Conservation (phyloP, 2,113 vertebrate species). For the Tachuris rubrigastra region DNA sequence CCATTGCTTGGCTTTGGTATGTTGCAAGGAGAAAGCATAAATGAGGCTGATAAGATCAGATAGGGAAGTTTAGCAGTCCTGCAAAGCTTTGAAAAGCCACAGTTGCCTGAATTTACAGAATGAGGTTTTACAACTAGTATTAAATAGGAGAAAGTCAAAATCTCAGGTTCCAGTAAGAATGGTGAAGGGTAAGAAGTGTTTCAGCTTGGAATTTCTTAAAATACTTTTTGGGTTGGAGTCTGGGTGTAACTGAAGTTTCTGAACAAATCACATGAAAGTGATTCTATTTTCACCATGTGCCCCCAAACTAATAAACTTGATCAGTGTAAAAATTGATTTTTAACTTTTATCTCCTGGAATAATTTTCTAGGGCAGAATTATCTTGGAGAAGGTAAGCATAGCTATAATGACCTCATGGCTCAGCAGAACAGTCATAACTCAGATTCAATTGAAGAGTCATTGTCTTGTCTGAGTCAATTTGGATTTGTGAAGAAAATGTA, state of each 20-base stretch:
- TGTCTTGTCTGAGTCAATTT: background rate
- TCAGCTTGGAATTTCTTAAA: background rate
- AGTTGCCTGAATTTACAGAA: background rate
- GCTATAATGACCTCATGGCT: background rate
- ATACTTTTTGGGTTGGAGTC: background rate
- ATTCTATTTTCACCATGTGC: background rate
- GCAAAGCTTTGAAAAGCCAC: background rate
- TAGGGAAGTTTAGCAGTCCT: background rate
- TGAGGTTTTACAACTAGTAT: background rate
- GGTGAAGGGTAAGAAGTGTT: background rate
- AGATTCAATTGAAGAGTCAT: background rate
- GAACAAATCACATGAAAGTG: background rate
- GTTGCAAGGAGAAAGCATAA: background rate
- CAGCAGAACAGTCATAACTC: background rate
- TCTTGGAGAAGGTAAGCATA: background rate
- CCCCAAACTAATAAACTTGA: background rate
- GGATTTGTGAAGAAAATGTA: background rate
- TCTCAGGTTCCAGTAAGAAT: rapidly evolving
- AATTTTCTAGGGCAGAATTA: background rate
- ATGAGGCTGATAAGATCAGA: background rate
- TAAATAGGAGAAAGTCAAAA: background rate
- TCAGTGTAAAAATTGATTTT: background rate
- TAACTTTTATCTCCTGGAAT: background rate
- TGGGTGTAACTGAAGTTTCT: background rate
- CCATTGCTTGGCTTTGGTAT: background rate